A percentile compares a stretch with the other conserved stretches of the same genome.
phyloP scores from a whole-genome alignment of 2,113 vertebrate species.

The Oceanites oceanicus region DNA sequence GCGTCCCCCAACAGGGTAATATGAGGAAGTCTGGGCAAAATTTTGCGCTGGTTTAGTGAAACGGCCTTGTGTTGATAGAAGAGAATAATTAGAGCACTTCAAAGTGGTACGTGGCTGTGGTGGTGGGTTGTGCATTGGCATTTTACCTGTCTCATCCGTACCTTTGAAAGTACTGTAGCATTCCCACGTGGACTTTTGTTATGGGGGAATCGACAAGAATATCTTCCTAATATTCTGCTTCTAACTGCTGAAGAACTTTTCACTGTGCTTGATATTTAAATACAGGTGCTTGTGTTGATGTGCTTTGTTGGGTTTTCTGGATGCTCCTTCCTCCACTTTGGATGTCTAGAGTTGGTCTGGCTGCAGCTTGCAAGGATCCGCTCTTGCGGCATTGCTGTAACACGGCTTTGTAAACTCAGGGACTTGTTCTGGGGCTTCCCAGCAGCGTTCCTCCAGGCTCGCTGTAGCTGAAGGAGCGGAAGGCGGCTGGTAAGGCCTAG shows the following conservation, averaged over 20 bases:
- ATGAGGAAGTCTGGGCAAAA: not conserved
- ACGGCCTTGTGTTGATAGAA: not conserved
- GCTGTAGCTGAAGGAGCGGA: not conserved
- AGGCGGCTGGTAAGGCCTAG: not conserved
- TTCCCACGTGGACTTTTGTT: not conserved
- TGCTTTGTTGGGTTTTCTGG: not conserved
- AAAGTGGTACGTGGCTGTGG: not conserved
- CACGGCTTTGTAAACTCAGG: not conserved
- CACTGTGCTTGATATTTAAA: not conserved
- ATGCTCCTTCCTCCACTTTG: not conserved
- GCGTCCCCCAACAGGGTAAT: not conserved
- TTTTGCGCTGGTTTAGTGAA: not conserved
- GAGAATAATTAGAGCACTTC: not conserved
- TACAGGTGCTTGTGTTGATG: not conserved
- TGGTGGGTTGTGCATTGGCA: not conserved
- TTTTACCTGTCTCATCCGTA: not conserved
- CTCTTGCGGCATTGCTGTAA: not conserved
- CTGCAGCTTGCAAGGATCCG: not conserved
- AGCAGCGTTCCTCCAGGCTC: not conserved
- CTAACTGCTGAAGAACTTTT: not conserved
- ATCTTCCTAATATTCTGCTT: not conserved
- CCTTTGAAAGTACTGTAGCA: not conserved
- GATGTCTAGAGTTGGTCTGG: not conserved
- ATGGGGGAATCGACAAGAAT: not conserved
- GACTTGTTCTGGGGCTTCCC: not conserved